Evolutionary conservation across 2,797 vertebrate genomes (phyloP).

Genomic region (Bryconaethiops microstoma): DNA sequence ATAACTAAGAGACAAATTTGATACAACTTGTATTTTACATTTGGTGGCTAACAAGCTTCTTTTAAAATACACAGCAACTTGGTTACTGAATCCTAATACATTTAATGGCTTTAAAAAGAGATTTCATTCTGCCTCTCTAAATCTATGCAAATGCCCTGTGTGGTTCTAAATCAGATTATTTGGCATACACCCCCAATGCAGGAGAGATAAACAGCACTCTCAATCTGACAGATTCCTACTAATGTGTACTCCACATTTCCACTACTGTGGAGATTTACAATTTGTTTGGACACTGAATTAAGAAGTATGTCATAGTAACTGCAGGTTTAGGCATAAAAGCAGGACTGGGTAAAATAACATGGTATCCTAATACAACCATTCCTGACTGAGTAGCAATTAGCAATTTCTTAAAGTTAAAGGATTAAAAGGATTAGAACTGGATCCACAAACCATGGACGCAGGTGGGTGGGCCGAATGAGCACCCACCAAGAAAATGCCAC

Average conservation of each 20-base stretch:
- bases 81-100: too few species aligned
- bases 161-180: constrained; percentile 1
- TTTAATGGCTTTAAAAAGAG: background rate
- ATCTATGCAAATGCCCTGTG: constrained; percentile 2
- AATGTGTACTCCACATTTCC: background rate
- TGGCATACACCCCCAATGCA: background rate
- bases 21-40: too few species aligned
- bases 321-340: background rate
- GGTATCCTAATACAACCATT: constrained; percentile 12
- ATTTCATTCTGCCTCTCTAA: constrained; percentile 5
- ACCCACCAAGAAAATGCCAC: background rate
- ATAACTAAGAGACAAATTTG: too few species aligned
- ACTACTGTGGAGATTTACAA: background rate
- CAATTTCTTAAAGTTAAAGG: constrained; percentile 27
- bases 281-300: background rate
- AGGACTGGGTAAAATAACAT: constrained; percentile 1
- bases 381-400: constrained; percentile 39
- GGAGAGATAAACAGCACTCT: background rate
- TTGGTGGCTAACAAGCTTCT: too few species aligned
- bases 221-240: background rate
- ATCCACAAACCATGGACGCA: constrained; percentile 16
- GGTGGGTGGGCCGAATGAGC: constrained; percentile 12
- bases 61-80: too few species aligned
- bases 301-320: background rate
- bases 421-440: constrained; percentile 22